Base-by-base conservation (phyloP, 2,888 invertebrate genomes). In the Napeogenes sylphis region DNA sequence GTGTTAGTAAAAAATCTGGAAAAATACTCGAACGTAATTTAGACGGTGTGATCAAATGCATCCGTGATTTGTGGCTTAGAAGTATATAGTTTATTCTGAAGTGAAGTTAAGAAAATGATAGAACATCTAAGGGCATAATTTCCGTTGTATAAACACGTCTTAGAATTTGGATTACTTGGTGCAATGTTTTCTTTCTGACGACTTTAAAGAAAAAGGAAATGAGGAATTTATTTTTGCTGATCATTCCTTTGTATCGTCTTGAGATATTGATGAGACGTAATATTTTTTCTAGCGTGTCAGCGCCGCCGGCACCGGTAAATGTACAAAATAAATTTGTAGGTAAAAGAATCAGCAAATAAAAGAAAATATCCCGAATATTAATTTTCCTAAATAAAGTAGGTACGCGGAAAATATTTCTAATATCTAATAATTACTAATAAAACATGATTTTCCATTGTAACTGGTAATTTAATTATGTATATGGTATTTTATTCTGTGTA, bases 261-360 rank as follows among this genome's bases (percentile, higher is more conserved):
- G 33, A 54, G 59, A 66, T 61, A 61, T 63, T 63, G 63, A 63
- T 63, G 61, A 55, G 54, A 14, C 35, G 56, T 57, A 51, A 57
- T 63, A 56, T 55, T 61, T 61, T 62, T 63, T 60, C 21, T 59
- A 45, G 58, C 61, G 56, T 59, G 63, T 63, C 63, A 66, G 63
- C 63, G 33, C 13, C 56, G 53, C 56, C 53, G 38, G 30, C 53
- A 58, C 42, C 56, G 54, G 58, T 46, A 65, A 65, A 62, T 61
- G 46, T 42, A 38, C 45, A 56, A 56, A 47, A 51, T 56, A 6
- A 58, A 56, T 45, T 42, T 45, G 58, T 32, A 56, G 35, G 38
- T 47, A 33, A 56, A 38, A 38, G 12, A 12, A 2, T 13, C 30
- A 21, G n/a, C 12, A 21, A 51, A 51, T 51, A 30, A 10, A 42